phyloP scores from a whole-genome alignment of 2,888 invertebrate species.

The Drosophila testacea region DNA sequence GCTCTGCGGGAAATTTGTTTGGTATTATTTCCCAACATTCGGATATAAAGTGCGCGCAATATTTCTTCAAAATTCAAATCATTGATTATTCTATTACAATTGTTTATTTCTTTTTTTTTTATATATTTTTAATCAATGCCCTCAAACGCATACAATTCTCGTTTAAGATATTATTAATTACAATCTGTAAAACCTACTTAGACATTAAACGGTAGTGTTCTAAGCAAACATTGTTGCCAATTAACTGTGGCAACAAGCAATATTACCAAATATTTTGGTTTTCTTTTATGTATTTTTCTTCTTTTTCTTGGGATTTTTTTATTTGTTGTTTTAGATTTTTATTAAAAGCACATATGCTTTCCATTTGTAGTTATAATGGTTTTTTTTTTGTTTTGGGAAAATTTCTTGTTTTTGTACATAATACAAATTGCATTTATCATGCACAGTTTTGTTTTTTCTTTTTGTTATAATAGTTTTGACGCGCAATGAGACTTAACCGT shows the following conservation, averaged over 20 bases:
- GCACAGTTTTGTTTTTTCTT: slow-evolving; percentile 35
- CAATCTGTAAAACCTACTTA: slow-evolving; percentile 77
- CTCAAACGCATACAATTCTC: slow-evolving; percentile 53
- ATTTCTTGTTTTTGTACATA: slow-evolving; percentile 69
- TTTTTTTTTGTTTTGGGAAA: slow-evolving; percentile 34
- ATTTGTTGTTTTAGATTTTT: slow-evolving; percentile 21
- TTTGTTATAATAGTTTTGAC: slow-evolving; percentile 51
- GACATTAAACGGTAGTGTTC: slow-evolving; percentile 66
- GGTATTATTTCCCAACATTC: no score
- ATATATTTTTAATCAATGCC: slow-evolving; percentile 59
- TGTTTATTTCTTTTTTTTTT: slow-evolving; percentile 57
- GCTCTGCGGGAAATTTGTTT: not conserved
- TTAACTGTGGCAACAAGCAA: slow-evolving; percentile 58
- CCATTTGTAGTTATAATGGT: slow-evolving; percentile 28
- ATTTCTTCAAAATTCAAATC: slow-evolving; percentile 12
- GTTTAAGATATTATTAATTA: slow-evolving; percentile 66
- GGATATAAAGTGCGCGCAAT: slow-evolving; percentile 4
- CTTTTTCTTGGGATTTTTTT: slow-evolving; percentile 16
- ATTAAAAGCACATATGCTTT: slow-evolving; percentile 43
- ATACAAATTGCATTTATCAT: slow-evolving; percentile 68
- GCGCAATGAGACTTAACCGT: slow-evolving; percentile 66
- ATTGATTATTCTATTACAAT: slow-evolving; percentile 42
- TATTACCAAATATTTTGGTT: slow-evolving; percentile 52
- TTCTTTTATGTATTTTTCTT: slow-evolving; percentile 37
- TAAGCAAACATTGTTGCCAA: slow-evolving; percentile 58